Base-by-base conservation (phyloP, 2,888 invertebrate species). In the Epirrhoe tristata region DNA sequence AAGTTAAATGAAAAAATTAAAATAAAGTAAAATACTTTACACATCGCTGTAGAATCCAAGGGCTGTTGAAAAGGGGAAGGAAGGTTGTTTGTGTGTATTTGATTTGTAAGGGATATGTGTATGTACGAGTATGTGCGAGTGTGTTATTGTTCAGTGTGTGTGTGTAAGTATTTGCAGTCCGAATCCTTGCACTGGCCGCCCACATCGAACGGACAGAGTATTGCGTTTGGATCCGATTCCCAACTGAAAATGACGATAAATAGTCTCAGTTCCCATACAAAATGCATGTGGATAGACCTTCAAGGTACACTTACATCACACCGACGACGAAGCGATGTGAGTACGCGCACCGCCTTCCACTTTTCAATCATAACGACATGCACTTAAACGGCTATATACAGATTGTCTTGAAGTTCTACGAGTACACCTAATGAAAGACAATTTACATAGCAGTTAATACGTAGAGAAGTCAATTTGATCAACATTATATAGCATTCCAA, bases 171-270 rank as follows among this genome's bases (percentile, higher is more conserved):
- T 89, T 89, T 90, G 93, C 94, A 94, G 76, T 90, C 89, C 48
- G 89, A 73, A 75, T 94, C 94, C 82, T 91, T 93, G 92, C 94
- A 94, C 77, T 86, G 88, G 70, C 94, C 94, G 74, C 87, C 87
- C 52, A 94, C 89, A 75, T 93, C 93, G 83, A 89, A 94, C 53
- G 93, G 94, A 77, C 94, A 94, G 69, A 94, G 88, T 67, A 94
- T 89, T 43, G 87, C 93, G 78, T 94, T 91, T 67, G 92, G 92
- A 74, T 93, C 93, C 54, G 84, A 91, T 67, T 85, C 76, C 93
- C 93, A 93, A 77, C 94, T 94, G 91, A 81, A 93, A 93, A 70
- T 65, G 48, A 68, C 53, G 54, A 48, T 8, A 60, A 31, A 16
- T 14, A 14, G 14, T 43, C 48, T 68, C 24, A 67, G 59, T 58